Base-by-base conservation (phyloP, 1,140 invertebrate genomes). In the Oreohelix idahoensis region DNA sequence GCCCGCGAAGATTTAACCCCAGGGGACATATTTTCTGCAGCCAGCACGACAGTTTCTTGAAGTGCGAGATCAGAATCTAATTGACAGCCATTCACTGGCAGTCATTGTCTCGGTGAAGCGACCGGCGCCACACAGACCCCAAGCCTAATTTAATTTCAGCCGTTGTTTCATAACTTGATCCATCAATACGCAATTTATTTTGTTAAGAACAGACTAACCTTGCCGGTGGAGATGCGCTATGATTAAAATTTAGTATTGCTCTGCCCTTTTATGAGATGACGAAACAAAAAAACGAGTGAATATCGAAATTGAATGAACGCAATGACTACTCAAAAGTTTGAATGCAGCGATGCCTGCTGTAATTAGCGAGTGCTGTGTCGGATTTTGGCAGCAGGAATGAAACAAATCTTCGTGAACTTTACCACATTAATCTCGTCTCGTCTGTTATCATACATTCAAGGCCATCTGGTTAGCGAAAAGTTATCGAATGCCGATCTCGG, bases 11-110 rank as follows among this genome's bases (percentile, higher is more conserved):
- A 74, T 74, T 49, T 10, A 39, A 49, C 71, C 71, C 71, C 71
- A 49, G 42, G 71, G 71, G 71, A 74, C 71, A 74, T 74, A 74
- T 74, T 74, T 74, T 74, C 71, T 74, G 38, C 23, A 42, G 38
- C 42, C 71, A 20, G 20, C 36, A 26, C 42, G 36, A 74, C 71
- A 4, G 38, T 49, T 39, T 26, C 71, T 74, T 74, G 71, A 74
- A 74, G 71, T 39, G 71, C 71, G 36, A 74, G 71, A 42, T 74
- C 71, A 42, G 23, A 39, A 39, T 49, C 71, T 74, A 74, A 74
- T 74, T 74, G 71, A 74, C 71, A 74, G n/a, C 38, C 71, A 74
- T 74, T 74, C 71, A 74, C 26, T 39, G 29, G 11, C 38, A 49
- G 38, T 29, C 38, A 74, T 74, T 74, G 71, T 74, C 71, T 74